These are phyloP conservation scores for Alcedo quadribrachys DNA, from an alignment of 2,797 vertebrate genomes.

Conservation along the genomic window DNA sequence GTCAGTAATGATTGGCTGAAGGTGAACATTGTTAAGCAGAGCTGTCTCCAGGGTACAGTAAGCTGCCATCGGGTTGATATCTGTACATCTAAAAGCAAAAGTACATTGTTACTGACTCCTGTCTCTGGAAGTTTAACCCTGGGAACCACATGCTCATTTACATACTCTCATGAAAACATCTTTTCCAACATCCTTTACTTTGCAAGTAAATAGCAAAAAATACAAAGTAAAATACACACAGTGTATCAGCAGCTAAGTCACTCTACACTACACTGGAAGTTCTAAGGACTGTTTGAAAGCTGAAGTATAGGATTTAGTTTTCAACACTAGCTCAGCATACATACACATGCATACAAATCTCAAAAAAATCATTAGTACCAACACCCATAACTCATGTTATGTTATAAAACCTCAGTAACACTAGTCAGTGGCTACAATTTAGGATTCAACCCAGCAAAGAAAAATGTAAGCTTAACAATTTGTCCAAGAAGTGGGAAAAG, in stretches of 20 bases:
- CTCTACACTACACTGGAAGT: neutral
- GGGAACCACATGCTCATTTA: neutral
- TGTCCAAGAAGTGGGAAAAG: neutral
- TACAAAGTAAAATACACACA: neutral
- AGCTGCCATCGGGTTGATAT: conserved; percentile 88
- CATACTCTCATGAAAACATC: neutral
- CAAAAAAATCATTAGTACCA: neutral
- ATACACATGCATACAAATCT: neutral
- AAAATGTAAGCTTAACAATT: neutral
- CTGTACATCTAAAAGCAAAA: conserved; percentile 85
- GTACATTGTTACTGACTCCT: neutral
- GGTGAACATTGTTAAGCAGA: conserved; percentile 79
- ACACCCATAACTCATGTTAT: neutral
- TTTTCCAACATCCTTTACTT: neutral
- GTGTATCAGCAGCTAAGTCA: neutral
- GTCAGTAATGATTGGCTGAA: conserved; percentile 90
- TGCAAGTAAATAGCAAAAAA: neutral
- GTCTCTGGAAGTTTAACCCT: neutral
- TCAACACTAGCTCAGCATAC: neutral
- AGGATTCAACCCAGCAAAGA: neutral
- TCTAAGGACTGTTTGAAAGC: neutral
- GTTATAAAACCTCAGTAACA: neutral
- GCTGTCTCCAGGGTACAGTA: conserved; percentile 87
- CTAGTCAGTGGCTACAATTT: neutral
- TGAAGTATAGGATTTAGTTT: neutral